These are phyloP conservation scores for Enteromius radiatus DNA, from an alignment of 2,797 vertebrate genomes.

Conservation along the genomic window DNA sequence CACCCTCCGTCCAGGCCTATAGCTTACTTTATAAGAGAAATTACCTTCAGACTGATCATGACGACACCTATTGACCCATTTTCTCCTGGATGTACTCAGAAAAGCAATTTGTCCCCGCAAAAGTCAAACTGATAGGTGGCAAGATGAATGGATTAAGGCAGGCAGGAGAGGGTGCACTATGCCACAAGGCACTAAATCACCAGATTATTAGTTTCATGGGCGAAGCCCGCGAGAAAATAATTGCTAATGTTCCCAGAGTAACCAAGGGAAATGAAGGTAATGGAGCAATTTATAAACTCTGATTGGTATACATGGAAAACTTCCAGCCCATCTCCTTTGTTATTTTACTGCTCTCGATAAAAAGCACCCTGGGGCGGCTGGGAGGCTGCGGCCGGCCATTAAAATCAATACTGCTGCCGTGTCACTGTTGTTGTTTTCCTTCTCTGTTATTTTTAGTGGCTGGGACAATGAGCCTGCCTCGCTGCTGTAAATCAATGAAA, in stretches of 20 bases:
- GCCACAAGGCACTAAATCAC: slow-evolving; percentile 84
- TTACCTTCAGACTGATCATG: slow-evolving; percentile 48
- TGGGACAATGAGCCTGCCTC: slow-evolving; percentile 67
- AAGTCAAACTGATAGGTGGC: slow-evolving; percentile 85
- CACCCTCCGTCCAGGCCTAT: background rate
- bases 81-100: slow-evolving; percentile 71
- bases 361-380: slow-evolving; percentile 72
- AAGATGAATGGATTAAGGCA: slow-evolving; percentile 83
- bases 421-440: slow-evolving; percentile 70
- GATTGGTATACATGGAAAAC: slow-evolving; percentile 85
- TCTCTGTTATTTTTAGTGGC: slow-evolving; percentile 78
- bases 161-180: slow-evolving; percentile 74
- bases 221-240: slow-evolving; percentile 83
- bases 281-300: slow-evolving; percentile 86
- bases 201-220: slow-evolving; percentile 84
- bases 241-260: slow-evolving; percentile 86
- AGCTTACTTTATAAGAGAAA: slow-evolving; percentile 25
- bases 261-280: slow-evolving; percentile 85
- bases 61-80: slow-evolving; percentile 84
- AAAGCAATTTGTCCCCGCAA: slow-evolving; percentile 83
- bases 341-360: slow-evolving; percentile 81
- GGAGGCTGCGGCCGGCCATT: slow-evolving; percentile 70
- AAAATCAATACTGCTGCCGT: slow-evolving; percentile 80
- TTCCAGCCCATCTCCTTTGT: slow-evolving; percentile 80
- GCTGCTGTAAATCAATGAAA: slow-evolving; percentile 79